These are phyloP conservation scores for Psilopogon haemacephalus DNA, from an alignment of 2,113 vertebrate species.

Conservation along the genomic window DNA sequence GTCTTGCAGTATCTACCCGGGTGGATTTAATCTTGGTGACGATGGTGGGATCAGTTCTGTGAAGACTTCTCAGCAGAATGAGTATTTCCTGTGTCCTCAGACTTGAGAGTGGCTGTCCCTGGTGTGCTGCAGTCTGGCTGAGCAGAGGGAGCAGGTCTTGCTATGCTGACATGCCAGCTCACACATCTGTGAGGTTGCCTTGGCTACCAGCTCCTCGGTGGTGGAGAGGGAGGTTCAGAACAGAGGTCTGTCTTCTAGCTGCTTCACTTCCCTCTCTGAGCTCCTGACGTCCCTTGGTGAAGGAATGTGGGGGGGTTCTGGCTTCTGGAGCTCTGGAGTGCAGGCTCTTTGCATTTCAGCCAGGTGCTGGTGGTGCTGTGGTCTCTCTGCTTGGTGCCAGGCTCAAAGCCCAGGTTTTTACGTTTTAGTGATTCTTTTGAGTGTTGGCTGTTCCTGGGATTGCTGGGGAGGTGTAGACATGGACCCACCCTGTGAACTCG, in stretches of 20 bases:
- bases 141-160: background rate
- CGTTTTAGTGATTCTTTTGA: background rate
- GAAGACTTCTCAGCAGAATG: background rate
- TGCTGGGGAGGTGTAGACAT: too few relatives aligned
- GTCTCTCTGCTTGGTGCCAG: background rate
- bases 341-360: background rate
- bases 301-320: background rate
- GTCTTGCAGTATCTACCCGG: fast-evolving
- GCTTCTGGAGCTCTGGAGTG: background rate
- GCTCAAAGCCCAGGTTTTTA: background rate
- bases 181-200: constrained; percentile 48
- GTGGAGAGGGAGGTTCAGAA: background rate
- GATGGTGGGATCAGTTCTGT: background rate
- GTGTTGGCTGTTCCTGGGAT: background rate
- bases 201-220: constrained; percentile 48
- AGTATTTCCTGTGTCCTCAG: fast-evolving
- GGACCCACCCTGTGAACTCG: background rate
- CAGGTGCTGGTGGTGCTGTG: fast-evolving
- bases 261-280: background rate
- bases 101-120: background rate
- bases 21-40: fast-evolving
- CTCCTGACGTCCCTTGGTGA: background rate
- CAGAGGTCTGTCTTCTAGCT: background rate
- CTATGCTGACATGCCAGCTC: background rate
- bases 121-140: background rate